Conservation (phyloP, 1,140 invertebrate species). For the Euwallacea fornicatus region DNA sequence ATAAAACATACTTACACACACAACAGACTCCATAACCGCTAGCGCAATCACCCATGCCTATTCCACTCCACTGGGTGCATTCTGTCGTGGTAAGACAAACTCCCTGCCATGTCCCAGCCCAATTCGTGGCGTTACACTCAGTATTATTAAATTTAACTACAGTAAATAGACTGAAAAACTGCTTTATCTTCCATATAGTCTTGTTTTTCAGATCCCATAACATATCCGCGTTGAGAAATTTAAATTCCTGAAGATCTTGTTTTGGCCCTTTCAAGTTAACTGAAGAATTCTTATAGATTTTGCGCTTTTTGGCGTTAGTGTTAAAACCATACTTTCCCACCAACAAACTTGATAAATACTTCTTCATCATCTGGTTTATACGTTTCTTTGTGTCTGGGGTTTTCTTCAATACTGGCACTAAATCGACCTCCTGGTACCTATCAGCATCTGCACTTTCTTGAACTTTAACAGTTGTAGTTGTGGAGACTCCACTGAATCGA, state of each 20-base stretch:
- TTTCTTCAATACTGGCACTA: background rate
- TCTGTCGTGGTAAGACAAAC: conserved; percentile 68
- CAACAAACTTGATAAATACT: conserved; percentile 43
- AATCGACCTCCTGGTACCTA: conserved; percentile 2
- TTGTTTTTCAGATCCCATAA: conserved; percentile 46
- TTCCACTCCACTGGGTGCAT: conserved; percentile 64
- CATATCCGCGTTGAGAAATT: background rate
- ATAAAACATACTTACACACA: conserved; percentile 42
- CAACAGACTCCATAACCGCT: conserved; percentile 62
- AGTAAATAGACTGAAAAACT: conserved; percentile 70
- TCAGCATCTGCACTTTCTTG: background rate
- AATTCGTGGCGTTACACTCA: conserved; percentile 57
- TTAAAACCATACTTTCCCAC: conserved; percentile 29
- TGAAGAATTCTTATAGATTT: background rate
- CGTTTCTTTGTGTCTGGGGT: conserved; percentile 14
- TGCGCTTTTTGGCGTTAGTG: background rate
- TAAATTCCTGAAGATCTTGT: background rate
- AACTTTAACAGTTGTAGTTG: background rate
- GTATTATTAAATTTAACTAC: conserved; percentile 72
- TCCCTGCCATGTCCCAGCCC: conserved; percentile 61
- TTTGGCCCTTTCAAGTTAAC: background rate
- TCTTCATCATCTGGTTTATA: conserved; percentile 43
- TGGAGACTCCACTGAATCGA: background rate
- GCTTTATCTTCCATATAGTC: conserved; percentile 49
- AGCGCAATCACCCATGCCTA: conserved; percentile 67